phyloP scores from a whole-genome alignment of 2,888 invertebrate genomes.

The Pardosa pseudoannulata region DNA sequence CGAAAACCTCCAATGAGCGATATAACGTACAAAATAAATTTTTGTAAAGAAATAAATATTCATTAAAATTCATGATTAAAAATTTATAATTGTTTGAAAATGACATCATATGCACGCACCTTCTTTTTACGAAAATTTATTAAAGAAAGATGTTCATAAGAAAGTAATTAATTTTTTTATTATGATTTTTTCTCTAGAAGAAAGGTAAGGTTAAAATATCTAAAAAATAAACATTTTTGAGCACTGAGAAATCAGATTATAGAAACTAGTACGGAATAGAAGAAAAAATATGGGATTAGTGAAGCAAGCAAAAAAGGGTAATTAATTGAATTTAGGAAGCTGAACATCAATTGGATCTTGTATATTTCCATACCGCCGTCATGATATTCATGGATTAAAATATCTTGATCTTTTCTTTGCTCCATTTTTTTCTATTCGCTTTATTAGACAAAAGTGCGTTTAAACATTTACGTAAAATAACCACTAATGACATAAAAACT shows the following conservation, averaged over 20 bases:
- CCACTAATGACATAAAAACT: no score
- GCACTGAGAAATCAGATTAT: conserved; percentile 18
- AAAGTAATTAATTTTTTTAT: conserved; percentile 13
- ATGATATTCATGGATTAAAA: conserved; percentile 25
- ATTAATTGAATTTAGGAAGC: conserved; percentile 24
- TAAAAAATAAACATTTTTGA: background rate
- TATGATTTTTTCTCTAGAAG: background rate
- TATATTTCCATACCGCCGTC: background rate
- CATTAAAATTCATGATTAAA: no score
- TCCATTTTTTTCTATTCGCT: no score
- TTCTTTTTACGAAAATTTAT: background rate
- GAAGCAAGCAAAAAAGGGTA: background rate
- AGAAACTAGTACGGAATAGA: conserved; percentile 6
- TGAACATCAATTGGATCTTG: conserved; percentile 14
- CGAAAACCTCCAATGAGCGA: no score
- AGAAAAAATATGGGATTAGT: background rate
- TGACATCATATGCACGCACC: background rate
- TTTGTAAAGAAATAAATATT: no score
- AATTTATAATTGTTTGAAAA: conserved; percentile 11
- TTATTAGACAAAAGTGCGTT: no score
- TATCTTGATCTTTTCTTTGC: no score
- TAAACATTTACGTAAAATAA: no score
- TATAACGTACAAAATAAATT: no score
- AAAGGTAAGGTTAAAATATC: background rate
- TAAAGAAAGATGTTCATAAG: conserved; percentile 4